Base-by-base conservation (phyloP, 2,888 invertebrate species). In the Anodontia alba region DNA sequence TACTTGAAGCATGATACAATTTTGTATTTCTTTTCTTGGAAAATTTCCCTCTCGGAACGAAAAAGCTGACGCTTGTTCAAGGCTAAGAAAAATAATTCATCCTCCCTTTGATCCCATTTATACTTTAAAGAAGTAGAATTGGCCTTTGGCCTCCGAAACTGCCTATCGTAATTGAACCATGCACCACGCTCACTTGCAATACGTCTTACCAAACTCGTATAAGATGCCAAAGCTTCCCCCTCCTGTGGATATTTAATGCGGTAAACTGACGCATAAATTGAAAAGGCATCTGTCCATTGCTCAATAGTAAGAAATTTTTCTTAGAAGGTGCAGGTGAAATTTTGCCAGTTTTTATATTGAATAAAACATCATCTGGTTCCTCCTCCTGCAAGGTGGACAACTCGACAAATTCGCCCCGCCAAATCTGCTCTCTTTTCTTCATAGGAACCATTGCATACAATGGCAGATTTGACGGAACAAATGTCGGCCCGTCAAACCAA, bases 351-450 rank as follows among this genome's bases (percentile, higher is more conserved):
- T 26, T 26, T 15, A 69, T 43, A 43, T 69, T 69, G 17, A 69
- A 69, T 17, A 29, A 31, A 43, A 69, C 7, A 17, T 69, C 69
- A 10, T 42, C 42, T 3, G 29, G 26, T 29, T 46, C 69, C 42
- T 69, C 69, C 42, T 69, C 69, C 43, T 69, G 69, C 69, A 69
- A 17, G 23, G 69, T 69, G 20, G 69, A 69, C 69, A 69, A 42
- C 69, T 69, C 69, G 23, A 69, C 43, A 69, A 69, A 69, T 69
- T 38, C 69, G 46, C 43, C 43, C 26, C 26, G 26, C 69, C 69
- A 69, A 29, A 69, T 69, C 43, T 69, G 23, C 29, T 69, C 69
- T 7, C 29, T 38, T 23, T 23, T 69, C 17, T 69, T 69, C 1
- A 69, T 3, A 12, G 42, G 42, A 1, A 42, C 46, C 42, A 29